phyloP scores from a whole-genome alignment of 2,888 invertebrate genomes.

The Hylaea fasciaria region DNA sequence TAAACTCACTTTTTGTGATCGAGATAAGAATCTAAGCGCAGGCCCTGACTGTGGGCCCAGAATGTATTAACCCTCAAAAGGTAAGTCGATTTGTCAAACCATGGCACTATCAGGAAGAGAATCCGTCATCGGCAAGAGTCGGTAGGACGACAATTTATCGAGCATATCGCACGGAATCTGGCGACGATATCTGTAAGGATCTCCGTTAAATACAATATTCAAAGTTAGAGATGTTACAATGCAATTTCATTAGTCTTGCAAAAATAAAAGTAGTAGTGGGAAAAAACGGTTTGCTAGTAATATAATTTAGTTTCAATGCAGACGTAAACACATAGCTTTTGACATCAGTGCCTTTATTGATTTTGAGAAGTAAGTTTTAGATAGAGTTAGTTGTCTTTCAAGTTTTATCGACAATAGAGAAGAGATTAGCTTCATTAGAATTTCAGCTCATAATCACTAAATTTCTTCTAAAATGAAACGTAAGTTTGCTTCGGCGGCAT shows the following conservation, averaged over 20 bases:
- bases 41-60: constrained; percentile 53
- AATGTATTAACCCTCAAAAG: constrained; percentile 66
- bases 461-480: no score
- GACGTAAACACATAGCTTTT: no score
- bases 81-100: constrained; percentile 80
- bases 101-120: constrained; percentile 73
- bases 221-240: constrained; percentile 35
- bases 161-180: constrained; percentile 74
- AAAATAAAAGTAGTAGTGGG: neutral
- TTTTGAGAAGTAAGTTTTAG: no score
- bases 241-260: constrained; percentile 13
- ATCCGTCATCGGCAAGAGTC: constrained; percentile 75
- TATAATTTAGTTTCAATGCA: no score
- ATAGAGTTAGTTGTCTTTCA: no score
- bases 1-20: constrained; percentile 32
- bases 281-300: neutral
- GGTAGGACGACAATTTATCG: constrained; percentile 67
- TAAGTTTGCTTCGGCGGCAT: neutral
- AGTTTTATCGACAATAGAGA: no score
- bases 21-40: constrained; percentile 69
- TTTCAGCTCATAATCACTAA: no score
- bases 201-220: constrained; percentile 40
- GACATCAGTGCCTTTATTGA: no score
- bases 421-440: no score
- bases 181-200: constrained; percentile 53